Percentiles rank a stretch among this genome's conserved stretches.
phyloP scores from a whole-genome alignment of 2,888 invertebrate genomes.

The Caenorhabditis japonica region DNA sequence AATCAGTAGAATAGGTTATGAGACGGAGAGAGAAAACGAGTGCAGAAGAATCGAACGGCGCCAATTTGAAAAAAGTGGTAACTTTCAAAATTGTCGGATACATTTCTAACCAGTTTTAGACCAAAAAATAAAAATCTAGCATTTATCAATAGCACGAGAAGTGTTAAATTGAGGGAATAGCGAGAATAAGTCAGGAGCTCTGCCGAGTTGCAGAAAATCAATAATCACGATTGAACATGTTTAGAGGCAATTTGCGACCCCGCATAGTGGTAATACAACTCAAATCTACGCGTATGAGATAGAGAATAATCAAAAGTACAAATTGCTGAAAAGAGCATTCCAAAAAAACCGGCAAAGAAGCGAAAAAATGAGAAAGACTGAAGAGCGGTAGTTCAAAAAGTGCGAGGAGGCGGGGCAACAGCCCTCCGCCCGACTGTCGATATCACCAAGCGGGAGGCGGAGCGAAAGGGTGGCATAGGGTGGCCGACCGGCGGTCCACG shows the following conservation, averaged over 20 bases:
- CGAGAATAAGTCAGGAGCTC: background rate
- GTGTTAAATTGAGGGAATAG: background rate
- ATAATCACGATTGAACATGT: slow-evolving; percentile 12
- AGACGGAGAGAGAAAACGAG: slow-evolving; percentile 3
- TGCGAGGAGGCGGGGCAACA: slow-evolving; percentile 41
- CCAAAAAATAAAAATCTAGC: background rate
- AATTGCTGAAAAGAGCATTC: background rate
- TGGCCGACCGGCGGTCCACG: slow-evolving; percentile 20
- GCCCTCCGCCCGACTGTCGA: slow-evolving; percentile 44
- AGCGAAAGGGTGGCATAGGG: slow-evolving; percentile 31
- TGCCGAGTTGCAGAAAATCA: slow-evolving; percentile 18
- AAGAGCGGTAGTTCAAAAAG: slow-evolving; percentile 51
- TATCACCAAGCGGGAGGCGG: slow-evolving; percentile 46
- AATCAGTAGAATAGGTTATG: slow-evolving; percentile 1
- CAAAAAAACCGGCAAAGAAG: slow-evolving; percentile 21
- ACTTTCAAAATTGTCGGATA: background rate
- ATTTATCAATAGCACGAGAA: background rate
- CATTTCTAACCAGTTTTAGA: background rate
- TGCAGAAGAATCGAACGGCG: background rate
- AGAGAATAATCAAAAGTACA: slow-evolving; percentile 30
- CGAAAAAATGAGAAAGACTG: slow-evolving; percentile 32
- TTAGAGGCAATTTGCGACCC: background rate
- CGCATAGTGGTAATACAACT: background rate
- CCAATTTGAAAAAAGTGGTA: background rate
- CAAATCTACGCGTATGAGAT: slow-evolving; percentile 3